Evolutionary conservation across 2,113 vertebrate species (phyloP), one percentile per base, ranked within the genome.

Genomic region (Cyanistes caeruleus): DNA sequence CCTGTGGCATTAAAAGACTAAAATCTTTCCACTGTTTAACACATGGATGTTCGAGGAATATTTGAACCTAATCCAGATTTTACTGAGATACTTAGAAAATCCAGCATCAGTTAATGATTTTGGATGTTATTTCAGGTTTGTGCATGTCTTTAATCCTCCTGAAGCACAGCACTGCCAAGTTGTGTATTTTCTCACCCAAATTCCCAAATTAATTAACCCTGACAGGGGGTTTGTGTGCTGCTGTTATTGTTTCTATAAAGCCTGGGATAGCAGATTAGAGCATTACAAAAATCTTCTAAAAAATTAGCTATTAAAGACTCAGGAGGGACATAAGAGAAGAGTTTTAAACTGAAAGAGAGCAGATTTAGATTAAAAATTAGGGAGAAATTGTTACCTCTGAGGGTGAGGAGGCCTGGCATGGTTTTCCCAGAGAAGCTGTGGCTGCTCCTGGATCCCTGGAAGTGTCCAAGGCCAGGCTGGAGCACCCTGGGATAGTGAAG

Each of bases 21-120:
- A 82, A 94, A 84, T 35, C 64, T 78, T 87, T 77, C 78, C 60
- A 85, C 81, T 95, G 52, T 87, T 97, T 90, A 83, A 96, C 58
- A 87, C 48, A 62, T 17, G 86, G 83, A 92, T 94, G 87, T 84
- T 97, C 3, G 4, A 96, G 96, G 84, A 95, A 91, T 67, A 95
- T 62, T 95, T 97, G 96, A 97, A 95, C 23, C 31, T 65, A 84
- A 89, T 95, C 93, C 97, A 97, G 95, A 76, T 20, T 94, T 95
- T 56, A 81, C 79, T 77, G 85, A 95, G 94, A 90, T 81, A 91
- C 39, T 43, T 75, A 75, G 72, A 96, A 97, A 97, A 97, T 60
- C 76, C 96, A 97, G 92, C 85, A 84, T 53, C 89, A 84, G 5
- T 87, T 96, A 91, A 97, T 75, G 90, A 85, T 94, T 93, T 89